Evolutionary conservation across 2,113 vertebrate genomes (phyloP).

Genomic region (Pituophis catenifer): DNA sequence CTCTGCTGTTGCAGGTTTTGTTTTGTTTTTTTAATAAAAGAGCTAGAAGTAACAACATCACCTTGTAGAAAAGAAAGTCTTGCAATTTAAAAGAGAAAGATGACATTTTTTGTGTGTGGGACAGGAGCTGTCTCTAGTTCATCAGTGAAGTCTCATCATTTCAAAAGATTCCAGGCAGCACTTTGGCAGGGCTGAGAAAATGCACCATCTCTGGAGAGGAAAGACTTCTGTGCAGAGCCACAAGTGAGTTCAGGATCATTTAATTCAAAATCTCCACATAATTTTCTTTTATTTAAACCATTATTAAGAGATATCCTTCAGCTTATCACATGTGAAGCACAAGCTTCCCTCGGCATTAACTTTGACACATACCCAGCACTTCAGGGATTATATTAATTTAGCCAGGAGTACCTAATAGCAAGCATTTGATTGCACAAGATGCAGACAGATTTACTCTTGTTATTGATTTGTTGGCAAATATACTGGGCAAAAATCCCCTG

Average conservation of each 20-base stretch:
- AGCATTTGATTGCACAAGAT: constrained; percentile 76
- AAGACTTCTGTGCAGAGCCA: constrained; percentile 44
- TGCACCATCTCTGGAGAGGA: constrained; percentile 21
- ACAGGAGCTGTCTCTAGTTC: background rate
- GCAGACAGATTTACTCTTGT: constrained; percentile 79
- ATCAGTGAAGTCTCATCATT: constrained; percentile 29
- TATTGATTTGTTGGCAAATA: constrained; percentile 89
- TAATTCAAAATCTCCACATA: constrained; percentile 70
- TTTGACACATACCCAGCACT: constrained; percentile 71
- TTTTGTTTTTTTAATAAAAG: background rate
- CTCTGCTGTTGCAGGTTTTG: background rate
- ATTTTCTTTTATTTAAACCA: constrained; percentile 85
- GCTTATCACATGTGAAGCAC: constrained; percentile 62
- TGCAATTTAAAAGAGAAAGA: constrained; percentile 3
- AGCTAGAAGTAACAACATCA: background rate
- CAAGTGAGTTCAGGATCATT: constrained; percentile 59
- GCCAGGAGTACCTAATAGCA: constrained; percentile 74
- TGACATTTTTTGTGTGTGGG: constrained; percentile 11
- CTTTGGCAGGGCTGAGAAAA: constrained; percentile 36
- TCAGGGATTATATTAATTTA: constrained; percentile 83
- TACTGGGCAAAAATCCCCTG: constrained; percentile 80
- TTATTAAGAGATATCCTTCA: constrained; percentile 80
- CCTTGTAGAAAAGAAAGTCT: background rate
- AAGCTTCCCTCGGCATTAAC: constrained; percentile 78
- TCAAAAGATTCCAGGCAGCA: constrained; percentile 31